A percentile compares a stretch with the other conserved stretches of the same genome.
phyloP scores from a whole-genome alignment of 2,113 vertebrate species.

The Passerina amoena region DNA sequence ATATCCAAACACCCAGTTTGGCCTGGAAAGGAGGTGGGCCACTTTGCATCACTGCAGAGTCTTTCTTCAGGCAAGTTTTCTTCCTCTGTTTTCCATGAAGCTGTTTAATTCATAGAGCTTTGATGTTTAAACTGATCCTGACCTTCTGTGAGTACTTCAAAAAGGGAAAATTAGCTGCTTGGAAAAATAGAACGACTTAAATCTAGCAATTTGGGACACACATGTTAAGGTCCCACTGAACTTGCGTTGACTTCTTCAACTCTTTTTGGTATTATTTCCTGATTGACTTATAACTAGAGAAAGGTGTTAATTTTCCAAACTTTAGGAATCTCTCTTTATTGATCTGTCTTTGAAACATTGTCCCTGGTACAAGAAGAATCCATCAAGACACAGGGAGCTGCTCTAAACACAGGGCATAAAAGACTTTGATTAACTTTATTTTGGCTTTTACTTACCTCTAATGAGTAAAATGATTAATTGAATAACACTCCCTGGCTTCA shows the following conservation, averaged over 20 bases:
- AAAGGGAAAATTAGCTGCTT: conserved; percentile 85
- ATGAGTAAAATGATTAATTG: conserved; percentile 56
- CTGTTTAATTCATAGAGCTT: conserved; percentile 85
- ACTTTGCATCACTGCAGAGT: conserved; percentile 56
- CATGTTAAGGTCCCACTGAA: conserved; percentile 63
- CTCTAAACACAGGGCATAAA: conserved; percentile 11
- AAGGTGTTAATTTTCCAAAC: conserved; percentile 65
- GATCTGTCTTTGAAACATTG: conserved; percentile 51
- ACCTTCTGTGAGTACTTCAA: conserved; percentile 80
- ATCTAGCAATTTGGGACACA: conserved; percentile 69
- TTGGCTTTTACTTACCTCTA: conserved; percentile 47
- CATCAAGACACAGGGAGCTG: conserved; percentile 28
- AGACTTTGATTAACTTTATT: conserved; percentile 61
- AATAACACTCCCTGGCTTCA: conserved; percentile 34
- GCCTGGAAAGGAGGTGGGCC: conserved; percentile 71
- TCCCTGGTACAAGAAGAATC: conserved; percentile 38
- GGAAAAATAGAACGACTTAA: conserved; percentile 79
- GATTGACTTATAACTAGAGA: conserved; percentile 35
- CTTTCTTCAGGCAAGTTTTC: conserved; percentile 78
- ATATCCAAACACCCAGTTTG: conserved; percentile 64
- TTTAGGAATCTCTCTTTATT: conserved; percentile 54
- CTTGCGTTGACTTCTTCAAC: conserved; percentile 57
- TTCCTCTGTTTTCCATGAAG: conserved; percentile 77
- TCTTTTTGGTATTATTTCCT: conserved; percentile 32
- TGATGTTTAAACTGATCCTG: conserved; percentile 86